phyloP scores from a whole-genome alignment of 2,888 invertebrate genomes.

The Panopea generosa region DNA sequence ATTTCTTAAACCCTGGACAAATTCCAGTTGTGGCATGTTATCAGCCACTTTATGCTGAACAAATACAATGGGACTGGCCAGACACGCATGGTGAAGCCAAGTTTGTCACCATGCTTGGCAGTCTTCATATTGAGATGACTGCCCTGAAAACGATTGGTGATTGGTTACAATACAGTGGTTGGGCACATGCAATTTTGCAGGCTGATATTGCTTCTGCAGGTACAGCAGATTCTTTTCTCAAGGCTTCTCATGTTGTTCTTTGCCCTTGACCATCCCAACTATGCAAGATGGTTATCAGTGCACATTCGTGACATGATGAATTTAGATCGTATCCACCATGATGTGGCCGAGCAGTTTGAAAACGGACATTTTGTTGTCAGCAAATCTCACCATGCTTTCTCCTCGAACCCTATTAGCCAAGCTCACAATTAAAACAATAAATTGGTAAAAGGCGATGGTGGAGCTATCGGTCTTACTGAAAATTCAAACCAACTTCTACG shows the following conservation, averaged over 20 bases:
- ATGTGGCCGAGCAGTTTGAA: constrained; percentile 48
- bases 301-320: constrained; percentile 62
- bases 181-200: constrained; percentile 58
- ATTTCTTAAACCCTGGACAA: constrained; percentile 61
- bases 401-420: constrained; percentile 62
- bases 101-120: constrained; percentile 74
- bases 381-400: constrained; percentile 58
- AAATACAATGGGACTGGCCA: constrained; percentile 60
- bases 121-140: constrained; percentile 78
- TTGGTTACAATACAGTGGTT: constrained; percentile 70
- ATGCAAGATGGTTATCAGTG: constrained; percentile 65
- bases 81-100: constrained; percentile 69
- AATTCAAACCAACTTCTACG: constrained; percentile 50
- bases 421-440: constrained; percentile 69
- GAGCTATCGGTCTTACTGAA: constrained; percentile 63
- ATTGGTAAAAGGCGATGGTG: constrained; percentile 65
- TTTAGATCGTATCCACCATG: constrained; percentile 49
- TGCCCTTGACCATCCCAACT: constrained; percentile 51
- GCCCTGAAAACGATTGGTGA: constrained; percentile 65
- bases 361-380: constrained; percentile 59
- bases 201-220: constrained; percentile 37
- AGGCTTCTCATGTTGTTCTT: constrained; percentile 30
- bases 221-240: constrained; percentile 41
- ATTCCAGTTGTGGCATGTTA: constrained; percentile 63
- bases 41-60: constrained; percentile 70